phyloP scores from a whole-genome alignment of 2,113 vertebrate genomes.

The Paradoxurus hermaphroditus region DNA sequence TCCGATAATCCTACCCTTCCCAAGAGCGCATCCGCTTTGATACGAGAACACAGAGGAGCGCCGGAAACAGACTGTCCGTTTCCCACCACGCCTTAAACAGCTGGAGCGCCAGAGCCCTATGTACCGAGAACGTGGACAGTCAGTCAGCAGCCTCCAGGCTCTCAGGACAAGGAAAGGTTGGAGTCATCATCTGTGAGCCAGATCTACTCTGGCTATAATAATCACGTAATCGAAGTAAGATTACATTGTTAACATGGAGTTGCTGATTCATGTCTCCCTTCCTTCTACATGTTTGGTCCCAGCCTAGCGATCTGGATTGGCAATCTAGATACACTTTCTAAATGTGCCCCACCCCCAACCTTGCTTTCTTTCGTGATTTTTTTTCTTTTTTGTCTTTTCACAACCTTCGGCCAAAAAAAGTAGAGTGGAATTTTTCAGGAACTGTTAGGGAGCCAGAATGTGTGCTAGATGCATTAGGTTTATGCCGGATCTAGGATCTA shows the following conservation, averaged over 20 bases:
- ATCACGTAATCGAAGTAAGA: neutral
- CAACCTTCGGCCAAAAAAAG: constrained; percentile 31
- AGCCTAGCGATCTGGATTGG: neutral
- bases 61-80: neutral
- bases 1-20: neutral
- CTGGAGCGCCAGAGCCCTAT: rapidly evolving
- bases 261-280: neutral
- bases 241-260: neutral
- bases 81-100: rapidly evolving
- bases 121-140: rapidly evolving
- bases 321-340: neutral
- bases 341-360: neutral
- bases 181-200: neutral
- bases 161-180: neutral
- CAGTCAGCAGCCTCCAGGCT: neutral
- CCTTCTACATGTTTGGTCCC: neutral
- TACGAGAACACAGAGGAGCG: neutral
- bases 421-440: constrained; percentile 29
- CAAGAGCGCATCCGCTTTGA: neutral
- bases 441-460: constrained; percentile 41
- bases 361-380: neutral
- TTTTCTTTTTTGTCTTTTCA: neutral
- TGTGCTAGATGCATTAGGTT: constrained; percentile 45
- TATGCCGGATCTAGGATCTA: neutral
- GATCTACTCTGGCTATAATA: neutral